Base-by-base conservation (phyloP, 2,888 invertebrate genomes). In the Acleris sparsana region DNA sequence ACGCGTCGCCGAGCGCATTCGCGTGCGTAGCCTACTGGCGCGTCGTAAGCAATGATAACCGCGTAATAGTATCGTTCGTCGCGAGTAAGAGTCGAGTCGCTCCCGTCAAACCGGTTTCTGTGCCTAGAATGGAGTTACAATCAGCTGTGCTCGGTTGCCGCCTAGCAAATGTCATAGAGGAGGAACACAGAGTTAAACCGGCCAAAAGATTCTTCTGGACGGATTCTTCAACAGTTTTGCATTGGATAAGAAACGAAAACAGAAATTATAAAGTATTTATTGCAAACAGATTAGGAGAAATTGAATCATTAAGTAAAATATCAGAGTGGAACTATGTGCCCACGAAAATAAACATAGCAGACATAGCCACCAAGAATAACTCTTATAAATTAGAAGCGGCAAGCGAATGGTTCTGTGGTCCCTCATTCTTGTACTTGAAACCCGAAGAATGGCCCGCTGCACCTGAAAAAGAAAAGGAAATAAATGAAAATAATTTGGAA, bases 221-320 rank as follows among this genome's bases (percentile, higher is more conserved):
- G 18, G 29, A 29, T 29, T 29, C 29, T 29, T 29, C 7, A 29
- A 29, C 29, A 7, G 29, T 29, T 29, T 29, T 77, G 17, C 51
- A 59, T 9, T 77, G 76, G 76, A 57, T 78, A 6, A 51, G 65
- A 39, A 72, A 72, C 5, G 73, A 75, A 9, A 69, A 71, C 2
- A 64, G 75, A 53, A 72, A 71, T 53, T 75, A 75, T 59, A 74
- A 72, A 65, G 66, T 72, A 5, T 78, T 73, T 44, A 73, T 74
- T 3, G 70, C 71, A 0, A 62, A 66, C 16, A 20, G 69, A 52
- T 51, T 66, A 16, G 55, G 55, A 20, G 55, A 55, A 43, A 53
- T 57, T 4, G 64, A 65, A 22, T 46, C 62, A n/a, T 25, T 57
- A 20, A 57, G 57, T 11, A 43, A 43, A 22, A 39, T 53, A 43